Evolutionary conservation across 2,797 vertebrate genomes (phyloP), one percentile per base, ranked within the genome.

Genomic region (Glyptemys insculpta): DNA sequence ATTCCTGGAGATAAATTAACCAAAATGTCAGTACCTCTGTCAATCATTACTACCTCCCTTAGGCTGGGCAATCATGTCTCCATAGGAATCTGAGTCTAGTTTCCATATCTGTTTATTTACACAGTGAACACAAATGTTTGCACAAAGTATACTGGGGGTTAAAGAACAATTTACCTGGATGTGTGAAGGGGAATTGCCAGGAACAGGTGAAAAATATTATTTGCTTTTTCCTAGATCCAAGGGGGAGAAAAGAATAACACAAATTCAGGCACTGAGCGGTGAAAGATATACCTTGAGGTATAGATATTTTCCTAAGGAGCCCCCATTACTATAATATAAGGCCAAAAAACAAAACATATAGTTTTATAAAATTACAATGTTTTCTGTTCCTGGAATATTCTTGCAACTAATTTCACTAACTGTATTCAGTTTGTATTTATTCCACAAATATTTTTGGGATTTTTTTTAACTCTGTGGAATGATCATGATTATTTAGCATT

Each of bases 21-120:
- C 79, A n/a, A 96, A 96, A 94, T 91, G 88, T 90, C 94, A 96
- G 62, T 52, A 90, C 83, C 65, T 85, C 88, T 19, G 94, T 21
- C 95, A 91, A 1, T 53, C 94, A 41, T 8, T 5, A 1, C 21
- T 53, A 34, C 14, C 29, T 88, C 6, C 56, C 78, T 86, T 31
- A 81, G 86, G 74, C 88, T 92, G 83, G 81, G 62, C 90, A 90
- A 18, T 16, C 76, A 4, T 79, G 52, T 84, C 80, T 47, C 81
- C 80, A 10, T 37, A 3, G n/a, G 57, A 54, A 81, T 12, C 37
- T 5, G 5, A 82, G 53, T 29, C 34, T 53, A 4, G 2, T 47
- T 94, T 74, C 76, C 23, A 0, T 1, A 4, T 6, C 37, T 91
- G 93, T 2, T 79, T 14, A 56, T 68, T 23, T 8, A 44, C 3